Evolutionary conservation across 2,888 invertebrate genomes (phyloP).

Genomic region (Tenodera sinensis): DNA sequence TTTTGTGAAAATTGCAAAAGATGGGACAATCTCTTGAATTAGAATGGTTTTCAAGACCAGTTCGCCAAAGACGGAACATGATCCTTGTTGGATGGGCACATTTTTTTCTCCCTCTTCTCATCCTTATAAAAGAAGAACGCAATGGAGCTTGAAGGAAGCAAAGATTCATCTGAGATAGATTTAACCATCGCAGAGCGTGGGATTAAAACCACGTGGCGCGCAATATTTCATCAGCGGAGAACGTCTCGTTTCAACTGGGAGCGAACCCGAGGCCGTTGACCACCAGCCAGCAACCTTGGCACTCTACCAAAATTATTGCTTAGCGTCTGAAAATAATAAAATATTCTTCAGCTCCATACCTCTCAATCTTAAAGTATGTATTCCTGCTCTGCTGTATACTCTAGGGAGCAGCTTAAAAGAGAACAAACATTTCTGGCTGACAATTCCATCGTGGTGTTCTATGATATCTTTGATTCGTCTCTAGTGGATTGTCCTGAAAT

Average conservation of each 20-base stretch:
- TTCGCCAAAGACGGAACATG: background rate
- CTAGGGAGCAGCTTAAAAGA: background rate
- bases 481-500: too few species aligned
- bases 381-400: background rate
- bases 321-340: background rate
- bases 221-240: background rate
- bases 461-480: too few species aligned
- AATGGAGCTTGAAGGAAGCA: background rate
- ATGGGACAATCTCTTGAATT: too few species aligned
- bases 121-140: background rate
- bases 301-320: background rate
- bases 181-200: background rate
- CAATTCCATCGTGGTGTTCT: background rate
- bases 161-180: background rate
- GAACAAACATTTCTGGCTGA: background rate
- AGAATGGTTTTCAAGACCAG: background rate
- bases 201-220: background rate
- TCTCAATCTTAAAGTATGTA: background rate
- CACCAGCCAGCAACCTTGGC: background rate
- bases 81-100: background rate
- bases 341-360: background rate
- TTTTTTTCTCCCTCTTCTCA: background rate
- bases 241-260: background rate
- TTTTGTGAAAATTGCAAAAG: too few species aligned
- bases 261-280: background rate